Evolutionary conservation across 2,888 invertebrate genomes (phyloP).

Genomic region (Agrochola macilenta): DNA sequence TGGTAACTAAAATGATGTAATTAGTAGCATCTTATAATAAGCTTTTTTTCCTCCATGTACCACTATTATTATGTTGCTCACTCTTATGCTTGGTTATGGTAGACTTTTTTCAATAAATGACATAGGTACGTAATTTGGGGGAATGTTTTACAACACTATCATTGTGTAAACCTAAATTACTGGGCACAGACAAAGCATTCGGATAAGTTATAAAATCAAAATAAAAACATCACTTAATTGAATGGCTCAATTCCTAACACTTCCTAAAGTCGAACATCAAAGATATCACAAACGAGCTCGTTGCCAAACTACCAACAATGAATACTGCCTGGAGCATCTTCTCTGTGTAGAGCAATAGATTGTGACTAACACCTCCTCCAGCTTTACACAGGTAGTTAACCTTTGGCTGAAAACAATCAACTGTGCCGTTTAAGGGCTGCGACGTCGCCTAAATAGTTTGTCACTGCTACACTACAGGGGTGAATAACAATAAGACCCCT

Average conservation of each 20-base stretch:
- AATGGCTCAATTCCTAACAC: conserved; percentile 10
- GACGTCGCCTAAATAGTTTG: conserved; percentile 83
- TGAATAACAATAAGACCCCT: conserved; percentile 89
- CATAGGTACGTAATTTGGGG: not conserved
- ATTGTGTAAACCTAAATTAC: not conserved
- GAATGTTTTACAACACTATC: not conserved
- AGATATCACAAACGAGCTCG: conserved; percentile 34
- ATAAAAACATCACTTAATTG: not conserved
- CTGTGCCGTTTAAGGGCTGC: conserved; percentile 75
- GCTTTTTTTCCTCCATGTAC: not conserved
- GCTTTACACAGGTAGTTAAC: conserved; percentile 70
- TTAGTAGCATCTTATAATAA: not conserved
- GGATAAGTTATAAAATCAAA: not conserved
- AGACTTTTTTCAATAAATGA: too few relatives aligned
- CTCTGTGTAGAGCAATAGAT: conserved; percentile 56
- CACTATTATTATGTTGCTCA: not conserved
- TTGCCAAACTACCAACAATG: conserved; percentile 45
- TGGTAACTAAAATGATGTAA: not conserved
- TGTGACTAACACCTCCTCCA: conserved; percentile 55
- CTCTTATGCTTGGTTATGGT: not conserved
- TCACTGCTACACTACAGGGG: conserved; percentile 82
- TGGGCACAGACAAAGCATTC: not conserved
- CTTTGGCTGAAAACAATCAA: conserved; percentile 79
- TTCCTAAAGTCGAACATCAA: conserved; percentile 32
- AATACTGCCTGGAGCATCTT: conserved; percentile 42